phyloP scores from a whole-genome alignment of 2,113 vertebrate genomes.

The Pithys albifrons region DNA sequence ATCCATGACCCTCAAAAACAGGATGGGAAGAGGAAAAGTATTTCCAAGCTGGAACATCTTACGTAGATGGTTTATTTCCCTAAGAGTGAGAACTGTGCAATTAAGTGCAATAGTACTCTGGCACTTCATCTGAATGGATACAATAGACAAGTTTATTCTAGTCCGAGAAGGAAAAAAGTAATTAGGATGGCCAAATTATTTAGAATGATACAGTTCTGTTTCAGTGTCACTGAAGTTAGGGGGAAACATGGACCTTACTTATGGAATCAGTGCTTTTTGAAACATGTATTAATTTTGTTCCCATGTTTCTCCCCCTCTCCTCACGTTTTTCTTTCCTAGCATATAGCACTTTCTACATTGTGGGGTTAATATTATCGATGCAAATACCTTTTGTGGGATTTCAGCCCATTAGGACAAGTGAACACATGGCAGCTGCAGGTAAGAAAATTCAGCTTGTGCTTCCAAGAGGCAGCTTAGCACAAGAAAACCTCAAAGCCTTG shows the following conservation, averaged over 20 bases:
- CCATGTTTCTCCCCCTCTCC: neutral
- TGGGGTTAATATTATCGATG: conserved; percentile 96
- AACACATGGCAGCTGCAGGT: conserved; percentile 98
- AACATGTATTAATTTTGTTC: neutral
- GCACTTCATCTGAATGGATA: neutral
- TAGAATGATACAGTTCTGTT: neutral
- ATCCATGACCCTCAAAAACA: neutral
- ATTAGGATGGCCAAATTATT: neutral
- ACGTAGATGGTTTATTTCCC: neutral
- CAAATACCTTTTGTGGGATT: conserved; percentile 97
- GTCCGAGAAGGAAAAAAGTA: neutral
- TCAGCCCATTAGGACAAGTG: conserved; percentile 96
- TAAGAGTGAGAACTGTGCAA: neutral
- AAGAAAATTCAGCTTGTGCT: conserved; percentile 33
- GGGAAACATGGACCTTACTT: neutral
- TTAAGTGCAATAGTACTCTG: neutral
- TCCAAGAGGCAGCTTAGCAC: neutral
- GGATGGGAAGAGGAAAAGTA: neutral
- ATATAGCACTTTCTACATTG: conserved; percentile 98
- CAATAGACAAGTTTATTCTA: neutral
- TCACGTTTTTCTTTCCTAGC: conserved; percentile 70
- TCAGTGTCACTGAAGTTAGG: neutral
- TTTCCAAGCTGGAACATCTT: neutral
- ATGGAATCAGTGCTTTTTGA: neutral
- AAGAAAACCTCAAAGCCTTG: neutral